Evolutionary conservation across 2,113 vertebrate genomes (phyloP), one percentile per base, ranked within the genome.

Genomic region (Antigone vipio): DNA sequence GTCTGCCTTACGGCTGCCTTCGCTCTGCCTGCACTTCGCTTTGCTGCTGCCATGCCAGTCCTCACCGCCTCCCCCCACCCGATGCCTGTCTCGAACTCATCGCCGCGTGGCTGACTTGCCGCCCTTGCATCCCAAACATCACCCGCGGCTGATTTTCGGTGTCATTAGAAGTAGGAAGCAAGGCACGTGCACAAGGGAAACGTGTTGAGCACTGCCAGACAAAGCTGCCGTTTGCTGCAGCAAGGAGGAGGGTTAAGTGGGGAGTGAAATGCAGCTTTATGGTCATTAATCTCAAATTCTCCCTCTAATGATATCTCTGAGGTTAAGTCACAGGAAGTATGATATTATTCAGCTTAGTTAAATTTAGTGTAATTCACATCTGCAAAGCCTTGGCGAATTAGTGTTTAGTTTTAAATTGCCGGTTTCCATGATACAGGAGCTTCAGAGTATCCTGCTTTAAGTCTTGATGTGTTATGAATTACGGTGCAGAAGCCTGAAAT

Each of bases 281-380:
- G 52, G 63, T 90, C 64, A 81, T 94, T 95, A 77, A 75, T 95
- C 47, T 90, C 62, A 88, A 86, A 68, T 38, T 23, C 49, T 92
- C 32, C 45, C 19, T 88, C 58, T 79, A 82, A 88, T 91, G 86
- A 82, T 59, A 83, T 93, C 69, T 87, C 87, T 69, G 47, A 95
- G 77, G 68, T 93, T 93, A 94, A 93, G 91, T 89, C 79, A 68
- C 45, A 73, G 69, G 44, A 96, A 76, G 55, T 81, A 45, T 53
- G 72, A 56, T 87, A 74, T 82, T 95, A 89, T 80, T 84, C 62
- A 63, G 83, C n/a, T 93, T 91, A 88, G 53, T 87, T 95, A 85
- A 94, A 94, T 93, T 92, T 82, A 85, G 60, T 50, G 50, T 74
- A 88, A 93, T 79, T 89, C 88, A 64, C 69, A 76, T 95, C 80